phyloP scores from a whole-genome alignment of 2,888 invertebrate species.

The Lucinisca nassula region DNA sequence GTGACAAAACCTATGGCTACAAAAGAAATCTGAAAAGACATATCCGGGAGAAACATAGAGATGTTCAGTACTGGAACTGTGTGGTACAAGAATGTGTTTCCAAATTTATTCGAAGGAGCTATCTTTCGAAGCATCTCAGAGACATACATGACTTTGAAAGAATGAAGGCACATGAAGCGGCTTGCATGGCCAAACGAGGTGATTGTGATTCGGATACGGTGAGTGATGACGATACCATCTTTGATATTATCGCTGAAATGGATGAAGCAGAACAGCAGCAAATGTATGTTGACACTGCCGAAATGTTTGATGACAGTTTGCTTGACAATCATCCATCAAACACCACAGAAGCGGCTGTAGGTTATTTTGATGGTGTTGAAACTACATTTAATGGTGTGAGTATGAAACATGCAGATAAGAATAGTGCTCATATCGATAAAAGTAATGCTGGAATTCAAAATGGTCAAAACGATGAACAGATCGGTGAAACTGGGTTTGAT shows the following conservation, averaged over 20 bases:
- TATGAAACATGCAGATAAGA: too few relatives aligned
- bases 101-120: background rate
- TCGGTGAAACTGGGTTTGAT: too few relatives aligned
- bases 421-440: too few relatives aligned
- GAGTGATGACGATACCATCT: background rate
- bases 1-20: background rate
- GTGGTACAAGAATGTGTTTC: background rate
- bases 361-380: too few relatives aligned
- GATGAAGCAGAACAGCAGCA: background rate
- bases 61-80: background rate
- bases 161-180: background rate
- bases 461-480: too few relatives aligned
- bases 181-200: background rate
- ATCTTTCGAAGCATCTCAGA: background rate
- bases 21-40: background rate
- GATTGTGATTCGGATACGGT: background rate
- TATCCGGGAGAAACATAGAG: background rate
- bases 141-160: background rate
- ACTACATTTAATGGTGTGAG: too few relatives aligned
- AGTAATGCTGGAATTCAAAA: too few relatives aligned
- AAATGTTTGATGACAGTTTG: background rate
- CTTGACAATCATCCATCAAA: too few relatives aligned
- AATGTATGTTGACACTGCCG: background rate
- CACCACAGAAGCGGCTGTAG: too few relatives aligned
- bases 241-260: background rate